A percentile compares a stretch with the other conserved stretches of the same genome.
These are phyloP conservation scores for Sarotherodon lohbergeri DNA, from an alignment of 2,113 vertebrate species.

Conservation along the genomic window DNA sequence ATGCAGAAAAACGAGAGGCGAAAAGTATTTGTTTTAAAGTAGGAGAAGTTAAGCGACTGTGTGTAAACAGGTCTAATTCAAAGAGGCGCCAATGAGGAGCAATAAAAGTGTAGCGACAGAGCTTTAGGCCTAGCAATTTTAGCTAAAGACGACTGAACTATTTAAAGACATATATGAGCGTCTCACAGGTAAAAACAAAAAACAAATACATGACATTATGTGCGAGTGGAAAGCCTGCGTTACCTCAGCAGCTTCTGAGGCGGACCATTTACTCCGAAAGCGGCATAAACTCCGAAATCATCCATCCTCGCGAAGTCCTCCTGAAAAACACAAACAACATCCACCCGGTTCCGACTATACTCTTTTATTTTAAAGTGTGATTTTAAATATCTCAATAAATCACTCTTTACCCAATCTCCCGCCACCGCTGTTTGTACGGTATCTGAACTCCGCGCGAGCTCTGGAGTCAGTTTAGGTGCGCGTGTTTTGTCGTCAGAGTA, in stretches of 20 bases:
- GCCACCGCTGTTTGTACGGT: conserved; percentile 20
- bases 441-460: conserved; percentile 31
- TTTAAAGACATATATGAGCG: neutral
- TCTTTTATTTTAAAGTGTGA: neutral
- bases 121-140: neutral
- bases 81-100: neutral
- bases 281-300: conserved; percentile 64
- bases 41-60: neutral
- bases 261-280: conserved; percentile 61
- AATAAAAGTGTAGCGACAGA: neutral
- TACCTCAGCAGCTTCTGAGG: conserved; percentile 69
- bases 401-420: conserved; percentile 16
- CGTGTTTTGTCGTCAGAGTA: neutral
- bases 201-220: neutral
- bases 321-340: neutral
- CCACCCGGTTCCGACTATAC: neutral
- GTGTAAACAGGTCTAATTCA: neutral
- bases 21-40: fast-evolving
- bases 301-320: conserved; percentile 44
- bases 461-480: neutral
- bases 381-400: neutral
- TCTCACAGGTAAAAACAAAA: fast-evolving
- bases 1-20: fast-evolving
- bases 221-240: neutral
- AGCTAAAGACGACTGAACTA: neutral